These are phyloP conservation scores for Sinosuthora webbiana DNA, from an alignment of 2,113 vertebrate genomes.

Conservation along the genomic window DNA sequence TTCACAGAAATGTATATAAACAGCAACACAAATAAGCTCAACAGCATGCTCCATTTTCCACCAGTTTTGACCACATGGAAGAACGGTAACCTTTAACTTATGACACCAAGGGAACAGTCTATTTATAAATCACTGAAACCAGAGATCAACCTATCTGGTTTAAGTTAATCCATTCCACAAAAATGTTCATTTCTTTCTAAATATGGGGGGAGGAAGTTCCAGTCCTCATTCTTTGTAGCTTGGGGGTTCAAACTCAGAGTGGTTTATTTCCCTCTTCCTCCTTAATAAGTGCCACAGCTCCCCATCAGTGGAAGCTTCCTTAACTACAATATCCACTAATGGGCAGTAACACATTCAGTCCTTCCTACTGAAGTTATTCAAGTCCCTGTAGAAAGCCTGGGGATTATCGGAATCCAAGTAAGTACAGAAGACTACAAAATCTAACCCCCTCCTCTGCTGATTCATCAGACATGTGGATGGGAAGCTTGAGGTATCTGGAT, in stretches of 20 bases:
- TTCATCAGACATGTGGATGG: background rate
- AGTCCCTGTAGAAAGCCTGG: background rate
- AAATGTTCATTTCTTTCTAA: background rate
- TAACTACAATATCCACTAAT: background rate
- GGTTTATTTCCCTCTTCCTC: background rate
- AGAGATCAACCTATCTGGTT: background rate
- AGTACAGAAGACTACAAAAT: background rate
- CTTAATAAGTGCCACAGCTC: background rate
- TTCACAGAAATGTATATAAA: background rate
- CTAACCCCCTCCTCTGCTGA: background rate
- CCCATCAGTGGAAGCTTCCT: background rate
- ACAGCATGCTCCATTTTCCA: background rate
- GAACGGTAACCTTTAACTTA: background rate
- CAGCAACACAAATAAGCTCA: background rate
- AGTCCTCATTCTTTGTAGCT: background rate
- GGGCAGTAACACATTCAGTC: background rate
- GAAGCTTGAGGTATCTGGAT: background rate
- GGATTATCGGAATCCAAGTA: background rate
- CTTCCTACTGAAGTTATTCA: background rate
- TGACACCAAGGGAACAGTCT: background rate
- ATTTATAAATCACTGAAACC: background rate
- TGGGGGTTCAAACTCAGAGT: background rate
- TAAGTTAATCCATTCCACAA: background rate
- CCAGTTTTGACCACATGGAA: background rate
- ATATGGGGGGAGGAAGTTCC: accelerated